Evolutionary conservation across 2,888 invertebrate genomes (phyloP).

Genomic region (Conus canariensis): DNA sequence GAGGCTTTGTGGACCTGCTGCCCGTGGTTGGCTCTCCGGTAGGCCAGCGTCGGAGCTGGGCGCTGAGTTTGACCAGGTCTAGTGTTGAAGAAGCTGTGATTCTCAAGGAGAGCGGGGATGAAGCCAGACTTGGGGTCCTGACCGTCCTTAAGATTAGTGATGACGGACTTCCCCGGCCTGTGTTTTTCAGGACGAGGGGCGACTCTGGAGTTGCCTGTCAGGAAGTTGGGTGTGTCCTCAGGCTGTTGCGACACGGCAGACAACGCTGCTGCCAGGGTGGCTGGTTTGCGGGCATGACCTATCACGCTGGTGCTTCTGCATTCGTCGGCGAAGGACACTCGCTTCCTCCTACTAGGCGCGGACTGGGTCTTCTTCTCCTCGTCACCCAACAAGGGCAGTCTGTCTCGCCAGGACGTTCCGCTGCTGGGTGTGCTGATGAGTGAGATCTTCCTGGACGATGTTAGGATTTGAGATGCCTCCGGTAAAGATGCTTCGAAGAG

Average conservation of each 20-base stretch:
- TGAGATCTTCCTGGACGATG: not conserved
- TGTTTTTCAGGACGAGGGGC: not conserved
- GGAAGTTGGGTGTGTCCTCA: not conserved
- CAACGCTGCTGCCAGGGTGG: constrained; percentile 3
- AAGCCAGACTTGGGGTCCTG: not conserved
- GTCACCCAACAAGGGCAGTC: not conserved
- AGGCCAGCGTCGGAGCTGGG: constrained; percentile 12
- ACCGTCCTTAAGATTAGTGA: not conserved
- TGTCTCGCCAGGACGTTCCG: constrained; percentile 40
- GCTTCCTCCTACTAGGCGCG: not conserved
- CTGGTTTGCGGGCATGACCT: not conserved
- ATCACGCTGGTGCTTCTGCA: not conserved
- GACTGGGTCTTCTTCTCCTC: constrained; percentile 27
- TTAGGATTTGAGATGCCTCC: not conserved
- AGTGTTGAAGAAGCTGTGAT: not conserved
- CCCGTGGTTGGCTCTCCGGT: not conserved
- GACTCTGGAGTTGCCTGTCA: not conserved
- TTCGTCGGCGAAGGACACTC: constrained; percentile 18
- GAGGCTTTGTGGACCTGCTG: not conserved
- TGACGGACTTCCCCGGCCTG: not conserved
- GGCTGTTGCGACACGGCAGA: not conserved
- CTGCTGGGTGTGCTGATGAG: not conserved
- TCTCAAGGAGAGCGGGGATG: not conserved
- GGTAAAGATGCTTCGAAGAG: not conserved
- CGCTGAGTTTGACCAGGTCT: not conserved